Evolutionary conservation across 2,113 vertebrate species (phyloP).

Genomic region (Heterocephalus glaber): DNA sequence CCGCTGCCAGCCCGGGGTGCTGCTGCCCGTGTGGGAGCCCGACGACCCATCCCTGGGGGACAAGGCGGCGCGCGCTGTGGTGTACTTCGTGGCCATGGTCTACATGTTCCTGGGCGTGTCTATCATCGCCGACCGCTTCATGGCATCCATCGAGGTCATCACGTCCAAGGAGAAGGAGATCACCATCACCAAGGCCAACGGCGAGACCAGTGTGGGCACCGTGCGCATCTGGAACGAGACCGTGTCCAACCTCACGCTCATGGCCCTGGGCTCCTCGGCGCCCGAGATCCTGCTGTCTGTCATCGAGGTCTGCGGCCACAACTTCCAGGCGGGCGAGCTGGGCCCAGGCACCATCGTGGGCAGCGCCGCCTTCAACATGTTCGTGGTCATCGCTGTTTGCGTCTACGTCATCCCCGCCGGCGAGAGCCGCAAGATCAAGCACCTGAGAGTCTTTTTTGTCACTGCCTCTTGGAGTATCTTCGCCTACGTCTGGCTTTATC

Average conservation of each 20-base stretch:
- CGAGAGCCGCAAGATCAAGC: conserved; percentile 94
- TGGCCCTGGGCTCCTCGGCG: conserved; percentile 96
- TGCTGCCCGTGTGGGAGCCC: conserved; percentile 93
- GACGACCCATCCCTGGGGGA: conserved; percentile 86
- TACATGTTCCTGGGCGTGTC: conserved; percentile 99
- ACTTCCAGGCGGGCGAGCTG: conserved; percentile 92
- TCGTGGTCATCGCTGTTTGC: conserved; percentile 96
- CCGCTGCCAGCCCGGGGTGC: conserved; percentile 88
- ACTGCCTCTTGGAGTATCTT: conserved; percentile 99
- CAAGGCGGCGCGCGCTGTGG: conserved; percentile 90
- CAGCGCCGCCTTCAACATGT: conserved; percentile 99
- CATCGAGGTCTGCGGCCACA: conserved; percentile 96
- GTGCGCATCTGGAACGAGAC: conserved; percentile 99
- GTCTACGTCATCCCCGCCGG: conserved; percentile 93
- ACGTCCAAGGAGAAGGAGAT: conserved; percentile 98
- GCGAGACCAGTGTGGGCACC: conserved; percentile 94
- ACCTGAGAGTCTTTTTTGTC: conserved; percentile 96
- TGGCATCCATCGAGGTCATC: conserved; percentile 99
- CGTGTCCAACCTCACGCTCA: conserved; percentile 95
- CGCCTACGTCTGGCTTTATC: conserved; percentile 97
- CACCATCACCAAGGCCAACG: conserved; percentile 96
- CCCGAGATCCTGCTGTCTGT: conserved; percentile 96
- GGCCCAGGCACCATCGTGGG: conserved; percentile 97
- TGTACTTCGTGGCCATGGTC: conserved; percentile 97
- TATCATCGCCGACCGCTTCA: conserved; percentile 98